Conservation (phyloP, 2,888 invertebrate species). For the Steinernema scapterisci region DNA sequence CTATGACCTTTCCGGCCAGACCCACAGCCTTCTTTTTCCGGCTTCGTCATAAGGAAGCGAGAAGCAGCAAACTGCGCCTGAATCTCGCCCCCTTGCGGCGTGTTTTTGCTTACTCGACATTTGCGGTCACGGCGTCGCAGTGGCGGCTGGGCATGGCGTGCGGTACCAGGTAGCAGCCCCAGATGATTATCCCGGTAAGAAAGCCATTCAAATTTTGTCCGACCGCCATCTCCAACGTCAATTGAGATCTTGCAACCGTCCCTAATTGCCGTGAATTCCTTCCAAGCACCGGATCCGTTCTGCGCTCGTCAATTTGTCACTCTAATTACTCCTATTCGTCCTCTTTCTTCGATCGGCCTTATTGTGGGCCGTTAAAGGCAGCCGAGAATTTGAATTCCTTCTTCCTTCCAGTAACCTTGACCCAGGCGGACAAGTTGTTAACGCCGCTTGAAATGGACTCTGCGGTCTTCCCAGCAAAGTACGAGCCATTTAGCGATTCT, state of each 20-base stretch:
- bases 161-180: not conserved
- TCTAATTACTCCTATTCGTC: slow-evolving; percentile 22
- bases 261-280: slow-evolving; percentile 25
- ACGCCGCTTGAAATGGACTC: slow-evolving; percentile 25
- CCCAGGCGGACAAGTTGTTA: slow-evolving; percentile 28
- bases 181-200: not conserved
- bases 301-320: not conserved
- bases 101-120: slow-evolving; percentile 15
- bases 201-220: not conserved
- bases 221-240: not conserved
- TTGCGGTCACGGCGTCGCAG: not conserved
- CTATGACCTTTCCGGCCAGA: not conserved
- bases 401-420: not conserved
- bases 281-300: not conserved
- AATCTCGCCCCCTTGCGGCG: not conserved
- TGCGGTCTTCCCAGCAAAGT: not conserved
- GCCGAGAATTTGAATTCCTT: slow-evolving; percentile 4
- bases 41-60: slow-evolving; percentile 22
- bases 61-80: not conserved
- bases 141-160: not conserved
- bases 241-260: not conserved
- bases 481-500: not conserved
- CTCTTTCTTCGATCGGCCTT: not conserved
- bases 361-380: slow-evolving; percentile 18
- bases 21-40: not conserved